Conservation (phyloP, 2,113 vertebrate genomes). For the Gobio gobio region DNA sequence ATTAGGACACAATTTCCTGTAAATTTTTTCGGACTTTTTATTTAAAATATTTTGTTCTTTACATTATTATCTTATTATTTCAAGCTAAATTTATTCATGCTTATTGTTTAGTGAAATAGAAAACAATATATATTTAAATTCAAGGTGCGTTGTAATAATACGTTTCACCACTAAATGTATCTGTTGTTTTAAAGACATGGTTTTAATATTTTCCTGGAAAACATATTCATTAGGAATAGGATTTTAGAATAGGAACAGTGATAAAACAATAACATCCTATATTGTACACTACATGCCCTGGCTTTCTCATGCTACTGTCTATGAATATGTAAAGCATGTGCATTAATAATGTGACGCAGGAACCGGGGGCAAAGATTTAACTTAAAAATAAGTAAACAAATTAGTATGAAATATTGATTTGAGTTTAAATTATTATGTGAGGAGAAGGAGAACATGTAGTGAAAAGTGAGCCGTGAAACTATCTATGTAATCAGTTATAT, state of each 20-base stretch:
- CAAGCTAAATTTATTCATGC: neutral
- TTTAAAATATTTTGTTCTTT: too few species aligned
- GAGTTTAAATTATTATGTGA: neutral
- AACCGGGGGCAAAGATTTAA: neutral
- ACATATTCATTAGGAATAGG: neutral
- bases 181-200: too few species aligned
- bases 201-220: neutral
- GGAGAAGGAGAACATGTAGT: neutral
- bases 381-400: neutral
- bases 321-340: neutral
- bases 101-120: neutral
- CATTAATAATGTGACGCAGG: neutral
- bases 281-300: neutral
- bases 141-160: neutral
- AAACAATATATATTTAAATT: neutral
- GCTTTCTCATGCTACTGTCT: neutral
- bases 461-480: neutral
- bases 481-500: neutral
- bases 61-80: too few species aligned
- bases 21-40: neutral
- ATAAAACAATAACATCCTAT: neutral
- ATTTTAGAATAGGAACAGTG: neutral
- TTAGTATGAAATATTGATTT: neutral
- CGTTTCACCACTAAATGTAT: neutral
- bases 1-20: neutral